Evolutionary conservation across 2,888 invertebrate species (phyloP), one percentile per base, ranked within the genome.

Genomic region (Lasioglossum oenotherae): DNA sequence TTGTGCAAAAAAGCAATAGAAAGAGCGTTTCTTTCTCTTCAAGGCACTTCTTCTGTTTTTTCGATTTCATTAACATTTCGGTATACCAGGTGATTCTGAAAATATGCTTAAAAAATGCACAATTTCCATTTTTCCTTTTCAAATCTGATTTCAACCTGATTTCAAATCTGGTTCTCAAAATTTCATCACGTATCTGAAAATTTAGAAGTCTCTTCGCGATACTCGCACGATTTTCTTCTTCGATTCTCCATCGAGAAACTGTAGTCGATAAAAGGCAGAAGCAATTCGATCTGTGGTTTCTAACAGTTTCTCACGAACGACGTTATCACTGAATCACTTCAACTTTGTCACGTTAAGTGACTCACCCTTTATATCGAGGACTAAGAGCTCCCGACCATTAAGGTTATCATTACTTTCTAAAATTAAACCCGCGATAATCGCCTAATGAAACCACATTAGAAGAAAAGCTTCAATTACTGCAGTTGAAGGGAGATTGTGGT

Each of bases 301-400:
- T 71, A n/a, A 71, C n/a, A n/a, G 23, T 41, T 71, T 71, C 71
- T 14, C 38, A 38, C 69, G 41, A 4, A n/a, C 12, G 14, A n/a
- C 5, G 41, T 41, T 14, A n/a, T 41, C 71, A 12, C 14, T 5
- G 71, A 71, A 38, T 41, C 71, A 12, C 35, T 41, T 41, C n/a
- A n/a, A 41, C 41, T 71, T 71, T 38, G 69, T 41, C 71, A n/a
- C 41, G 41, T 14, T 41, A 41, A 71, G 41, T 71, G 71, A 71
- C 71, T 71, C 71, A 41, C 71, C 41, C 71, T 75, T n/a, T 27
- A 35, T 27, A n/a, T 75, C 60, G 60, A 35, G n/a, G 27, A 41
- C 41, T 57, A 75, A 75, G 57, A 64, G 38, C 57, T 60, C 41
- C 41, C 38, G 71, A n/a, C 71, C 71, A 71, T 71, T 71, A 71